These are phyloP conservation scores for Gallinago nigripennis DNA, from an alignment of 2,797 vertebrate species.

Conservation along the genomic window DNA sequence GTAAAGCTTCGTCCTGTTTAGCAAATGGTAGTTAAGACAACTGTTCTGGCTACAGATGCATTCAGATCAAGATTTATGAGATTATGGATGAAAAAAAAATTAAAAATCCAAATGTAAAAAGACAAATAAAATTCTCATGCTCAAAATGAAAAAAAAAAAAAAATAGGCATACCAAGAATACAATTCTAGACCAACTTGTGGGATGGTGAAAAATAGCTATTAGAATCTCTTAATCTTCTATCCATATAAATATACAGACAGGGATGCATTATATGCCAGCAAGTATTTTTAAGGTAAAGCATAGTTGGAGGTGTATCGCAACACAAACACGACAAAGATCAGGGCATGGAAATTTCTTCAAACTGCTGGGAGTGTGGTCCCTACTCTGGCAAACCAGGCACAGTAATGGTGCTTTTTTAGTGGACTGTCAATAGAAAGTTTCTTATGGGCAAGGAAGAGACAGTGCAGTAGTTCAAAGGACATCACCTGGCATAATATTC, in stretches of 20 bases:
- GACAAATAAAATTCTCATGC: not conserved
- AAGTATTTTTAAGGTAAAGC: not conserved
- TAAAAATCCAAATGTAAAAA: not conserved
- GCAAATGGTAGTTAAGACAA: not conserved
- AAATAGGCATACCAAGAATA: not conserved
- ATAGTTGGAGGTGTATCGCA: not conserved
- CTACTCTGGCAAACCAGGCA: not conserved
- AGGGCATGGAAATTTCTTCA: not conserved
- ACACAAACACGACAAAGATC: not conserved
- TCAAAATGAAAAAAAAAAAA: not conserved
- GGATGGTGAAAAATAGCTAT: accelerated
- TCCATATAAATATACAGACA: accelerated
- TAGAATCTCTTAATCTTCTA: not conserved
- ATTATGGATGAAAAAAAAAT: not conserved
- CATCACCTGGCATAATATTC: not conserved
- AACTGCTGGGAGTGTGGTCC: not conserved
- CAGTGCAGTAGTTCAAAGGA: not conserved
- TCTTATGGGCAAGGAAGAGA: not conserved
- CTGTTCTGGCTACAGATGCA: not conserved
- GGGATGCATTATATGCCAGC: not conserved
- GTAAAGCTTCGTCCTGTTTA: not conserved
- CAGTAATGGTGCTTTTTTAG: not conserved
- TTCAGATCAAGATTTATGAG: not conserved
- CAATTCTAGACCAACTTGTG: not conserved
- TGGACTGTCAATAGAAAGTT: not conserved